Base-by-base conservation (phyloP, 2,888 invertebrate species). In the Eristalis arbustorum region DNA sequence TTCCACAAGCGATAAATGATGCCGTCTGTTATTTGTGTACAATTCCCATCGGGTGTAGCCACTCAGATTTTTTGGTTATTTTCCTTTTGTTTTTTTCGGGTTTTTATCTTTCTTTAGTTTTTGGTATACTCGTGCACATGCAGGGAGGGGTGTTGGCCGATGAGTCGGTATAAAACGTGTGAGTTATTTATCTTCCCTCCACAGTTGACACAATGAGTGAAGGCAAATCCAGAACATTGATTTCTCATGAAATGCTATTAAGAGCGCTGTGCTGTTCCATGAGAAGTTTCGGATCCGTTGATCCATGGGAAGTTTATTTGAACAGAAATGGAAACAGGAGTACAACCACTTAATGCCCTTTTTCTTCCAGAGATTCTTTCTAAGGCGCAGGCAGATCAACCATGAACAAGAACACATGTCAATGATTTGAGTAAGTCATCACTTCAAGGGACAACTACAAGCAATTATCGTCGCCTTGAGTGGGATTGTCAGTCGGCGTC, bases 1-100 rank as follows among this genome's bases (percentile, higher is more conserved):
- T 64, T 76, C 62, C 68, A 63, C 5, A 66, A 57, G 31, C 77
- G 76, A 69, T 77, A 81, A 85, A 79, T 74, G 85, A 77, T 81
- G 31, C 25, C 77, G 69, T 77, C 69, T 40, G 59, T 76, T 69
- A 63, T 69, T n/a, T 81, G 81, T 77, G 81, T 77, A 81, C 81
- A 74, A 62, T 81, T 85, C 85, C 66, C 81, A 77, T 77, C 37
- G 74, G 37, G 25, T 77, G 31, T 64, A 14, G 42, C 13, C 28
- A 59, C 22, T 42, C 31, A 37, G 18, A 59, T 71, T 49, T n/a
- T 14, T 49, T 49, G 18, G 49, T 42, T 42, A 1, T 49, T 59
- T 64, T 80, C 78, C 79, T 78, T 71, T 61, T 71, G 40, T 77
- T 59, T n/a, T n/a, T n/a, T n/a, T 23, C 1, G 61, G 49, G 57